These are phyloP conservation scores for Nephrotoma appendiculata DNA, from an alignment of 2,888 invertebrate species.

Conservation along the genomic window DNA sequence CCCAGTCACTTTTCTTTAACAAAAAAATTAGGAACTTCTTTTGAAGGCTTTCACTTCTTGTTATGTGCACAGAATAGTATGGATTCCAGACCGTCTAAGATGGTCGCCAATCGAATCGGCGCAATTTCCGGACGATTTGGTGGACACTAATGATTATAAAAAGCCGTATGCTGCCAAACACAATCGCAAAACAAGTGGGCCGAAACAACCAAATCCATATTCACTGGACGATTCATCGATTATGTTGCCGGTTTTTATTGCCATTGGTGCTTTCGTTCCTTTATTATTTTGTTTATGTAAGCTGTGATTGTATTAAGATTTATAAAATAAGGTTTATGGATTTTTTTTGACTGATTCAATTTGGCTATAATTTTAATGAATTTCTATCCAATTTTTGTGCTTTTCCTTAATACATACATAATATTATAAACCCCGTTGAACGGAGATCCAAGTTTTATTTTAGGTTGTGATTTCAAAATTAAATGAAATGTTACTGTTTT, in stretches of 20 bases:
- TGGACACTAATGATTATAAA: constrained; percentile 50
- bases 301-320: constrained; percentile 44
- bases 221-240: constrained; percentile 71
- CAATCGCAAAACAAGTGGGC: constrained; percentile 60
- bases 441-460: not conserved
- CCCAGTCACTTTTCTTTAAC: too few relatives aligned
- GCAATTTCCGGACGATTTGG: constrained; percentile 22
- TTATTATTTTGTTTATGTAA: constrained; percentile 90
- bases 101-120: not conserved
- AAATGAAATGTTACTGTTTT: not conserved
- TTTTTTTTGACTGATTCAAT: not conserved
- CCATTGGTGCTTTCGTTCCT: constrained; percentile 90
- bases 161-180: constrained; percentile 42
- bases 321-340: not conserved
- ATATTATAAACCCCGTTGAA: not conserved
- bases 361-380: not conserved
- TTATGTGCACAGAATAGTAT: too few relatives aligned
- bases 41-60: too few relatives aligned
- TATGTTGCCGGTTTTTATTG: constrained; percentile 84
- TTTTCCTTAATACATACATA: not conserved
- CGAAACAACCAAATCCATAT: constrained; percentile 85
- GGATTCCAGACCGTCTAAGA: not conserved
- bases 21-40: too few relatives aligned
- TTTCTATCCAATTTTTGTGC: not conserved
- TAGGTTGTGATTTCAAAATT: not conserved